Evolutionary conservation across 2,888 invertebrate genomes (phyloP).

Genomic region (Mesoligia furuncula): DNA sequence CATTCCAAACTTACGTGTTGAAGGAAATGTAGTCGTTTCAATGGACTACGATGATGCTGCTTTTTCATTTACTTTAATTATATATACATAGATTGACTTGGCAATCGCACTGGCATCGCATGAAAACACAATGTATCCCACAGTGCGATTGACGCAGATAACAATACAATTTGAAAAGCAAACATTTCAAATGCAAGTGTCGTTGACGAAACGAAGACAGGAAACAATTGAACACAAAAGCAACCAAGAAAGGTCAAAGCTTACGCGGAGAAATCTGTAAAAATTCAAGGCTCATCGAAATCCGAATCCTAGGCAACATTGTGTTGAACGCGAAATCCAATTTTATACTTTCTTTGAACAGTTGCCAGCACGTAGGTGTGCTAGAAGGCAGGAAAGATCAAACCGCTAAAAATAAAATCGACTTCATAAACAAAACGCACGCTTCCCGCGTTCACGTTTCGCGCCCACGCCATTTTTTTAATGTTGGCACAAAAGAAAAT

Average conservation of each 20-base stretch:
- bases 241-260: not conserved
- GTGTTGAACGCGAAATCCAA: constrained; percentile 79
- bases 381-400: constrained; percentile 87
- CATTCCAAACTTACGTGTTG: constrained; percentile 20
- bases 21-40: constrained; percentile 20
- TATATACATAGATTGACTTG: too few relatives aligned
- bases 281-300: constrained; percentile 67
- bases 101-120: too few relatives aligned
- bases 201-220: not conserved
- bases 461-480: constrained; percentile 76
- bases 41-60: not conserved
- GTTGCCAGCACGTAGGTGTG: constrained; percentile 87
- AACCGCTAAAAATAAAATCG: constrained; percentile 85
- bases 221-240: not conserved
- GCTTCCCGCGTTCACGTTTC: constrained; percentile 75
- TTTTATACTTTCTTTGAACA: constrained; percentile 88
- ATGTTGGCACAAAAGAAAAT: constrained; percentile 67
- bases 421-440: constrained; percentile 87
- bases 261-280: constrained; percentile 38
- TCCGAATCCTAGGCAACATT: constrained; percentile 77
- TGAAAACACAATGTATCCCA: too few relatives aligned
- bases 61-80: not conserved
- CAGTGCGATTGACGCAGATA: too few relatives aligned
- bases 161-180: not conserved
- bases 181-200: not conserved